phyloP scores from a whole-genome alignment of 2,888 invertebrate genomes.

The Bedellia somnulentella region DNA sequence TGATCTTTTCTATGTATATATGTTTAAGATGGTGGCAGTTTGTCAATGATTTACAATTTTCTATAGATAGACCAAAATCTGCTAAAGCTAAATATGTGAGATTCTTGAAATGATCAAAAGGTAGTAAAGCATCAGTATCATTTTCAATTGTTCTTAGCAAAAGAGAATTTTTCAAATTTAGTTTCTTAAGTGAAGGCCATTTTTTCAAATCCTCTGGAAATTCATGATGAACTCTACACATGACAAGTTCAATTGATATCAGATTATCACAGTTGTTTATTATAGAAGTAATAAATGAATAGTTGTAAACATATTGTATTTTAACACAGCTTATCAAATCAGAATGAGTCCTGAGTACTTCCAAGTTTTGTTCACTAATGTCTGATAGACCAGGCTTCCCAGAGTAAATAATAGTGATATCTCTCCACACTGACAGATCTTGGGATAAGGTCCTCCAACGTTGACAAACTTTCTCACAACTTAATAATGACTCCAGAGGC shows the following conservation, averaged over 20 bases:
- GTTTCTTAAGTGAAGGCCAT: slow-evolving; percentile 32
- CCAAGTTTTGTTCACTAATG: slow-evolving; percentile 25
- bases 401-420: slow-evolving; percentile 29
- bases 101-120: slow-evolving; percentile 30
- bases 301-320: slow-evolving; percentile 39
- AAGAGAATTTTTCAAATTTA: slow-evolving; percentile 41
- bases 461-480: slow-evolving; percentile 32
- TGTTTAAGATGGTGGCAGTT: slow-evolving; percentile 30
- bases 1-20: slow-evolving; percentile 45
- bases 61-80: slow-evolving; percentile 36
- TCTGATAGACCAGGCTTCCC: slow-evolving; percentile 34
- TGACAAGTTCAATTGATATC: slow-evolving; percentile 34
- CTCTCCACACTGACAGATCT: slow-evolving; percentile 33
- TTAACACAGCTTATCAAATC: slow-evolving; percentile 29
- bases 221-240: slow-evolving; percentile 37
- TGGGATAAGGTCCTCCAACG: slow-evolving; percentile 33
- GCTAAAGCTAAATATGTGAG: slow-evolving; percentile 32
- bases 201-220: slow-evolving; percentile 28
- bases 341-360: slow-evolving; percentile 28
- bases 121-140: slow-evolving; percentile 20
- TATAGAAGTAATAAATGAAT: slow-evolving; percentile 26
- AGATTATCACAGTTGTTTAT: slow-evolving; percentile 31
- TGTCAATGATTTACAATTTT: slow-evolving; percentile 32
- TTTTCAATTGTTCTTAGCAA: slow-evolving; percentile 16
- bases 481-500: slow-evolving; percentile 27